phyloP scores from a whole-genome alignment of 2,888 invertebrate genomes.

The Rhimphoctona megacephalus region DNA sequence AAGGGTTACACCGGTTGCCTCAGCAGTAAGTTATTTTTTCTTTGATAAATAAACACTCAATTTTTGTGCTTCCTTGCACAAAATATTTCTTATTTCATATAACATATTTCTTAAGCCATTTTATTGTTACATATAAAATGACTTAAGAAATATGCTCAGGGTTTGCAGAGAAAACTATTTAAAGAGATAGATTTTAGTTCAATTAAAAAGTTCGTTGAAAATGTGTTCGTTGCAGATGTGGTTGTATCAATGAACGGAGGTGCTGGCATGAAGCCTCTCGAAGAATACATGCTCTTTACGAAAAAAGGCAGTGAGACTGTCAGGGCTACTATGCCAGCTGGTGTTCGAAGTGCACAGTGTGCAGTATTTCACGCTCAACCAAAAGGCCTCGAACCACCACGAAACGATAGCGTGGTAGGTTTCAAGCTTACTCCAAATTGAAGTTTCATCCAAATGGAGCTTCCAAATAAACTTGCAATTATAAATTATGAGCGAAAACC shows the following conservation, averaged over 20 bases:
- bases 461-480: background rate
- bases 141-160: background rate
- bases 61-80: no score
- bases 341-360: slow-evolving; percentile 94
- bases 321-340: slow-evolving; percentile 94
- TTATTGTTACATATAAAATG: no score
- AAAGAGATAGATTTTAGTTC: background rate
- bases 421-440: slow-evolving; percentile 25
- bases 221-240: slow-evolving; percentile 88
- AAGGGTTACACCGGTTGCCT: slow-evolving; percentile 96
- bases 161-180: background rate
- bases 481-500: background rate
- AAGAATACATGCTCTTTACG: slow-evolving; percentile 96
- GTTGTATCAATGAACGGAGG: slow-evolving; percentile 92
- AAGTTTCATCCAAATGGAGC: background rate
- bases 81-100: no score
- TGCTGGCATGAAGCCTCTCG: slow-evolving; percentile 92
- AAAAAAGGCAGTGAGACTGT: slow-evolving; percentile 93
- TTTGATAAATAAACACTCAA: background rate
- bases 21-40: slow-evolving; percentile 89
- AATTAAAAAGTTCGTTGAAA: background rate
- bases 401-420: slow-evolving; percentile 86
- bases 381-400: slow-evolving; percentile 81
- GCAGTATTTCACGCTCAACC: slow-evolving; percentile 88
- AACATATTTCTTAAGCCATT: no score